These are phyloP conservation scores for Drosophila ananassae DNA, from an alignment of 1,140 invertebrate species.

Conservation along the genomic window DNA sequence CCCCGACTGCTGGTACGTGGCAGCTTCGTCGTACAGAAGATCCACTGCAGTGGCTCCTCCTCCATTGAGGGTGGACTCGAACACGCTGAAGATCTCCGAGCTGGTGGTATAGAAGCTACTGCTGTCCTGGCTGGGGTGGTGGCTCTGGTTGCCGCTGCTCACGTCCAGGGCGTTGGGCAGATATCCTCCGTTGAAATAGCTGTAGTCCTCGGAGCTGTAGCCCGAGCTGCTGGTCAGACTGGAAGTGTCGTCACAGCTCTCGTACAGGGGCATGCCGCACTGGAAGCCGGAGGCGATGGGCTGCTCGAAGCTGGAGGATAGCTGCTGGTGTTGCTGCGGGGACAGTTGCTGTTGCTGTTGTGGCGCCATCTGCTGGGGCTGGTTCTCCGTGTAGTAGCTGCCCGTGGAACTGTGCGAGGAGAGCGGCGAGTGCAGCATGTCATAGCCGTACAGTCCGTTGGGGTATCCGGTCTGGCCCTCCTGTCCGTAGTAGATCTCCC, in stretches of 20 bases:
- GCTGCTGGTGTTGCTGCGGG: constrained; percentile 17
- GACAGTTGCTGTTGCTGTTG: constrained; percentile 18
- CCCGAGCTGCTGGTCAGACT: constrained; percentile 75
- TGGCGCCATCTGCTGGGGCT: constrained; percentile 25
- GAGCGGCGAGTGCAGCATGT: constrained; percentile 66
- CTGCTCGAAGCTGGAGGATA: constrained; percentile 33
- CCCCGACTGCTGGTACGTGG: constrained; percentile 53
- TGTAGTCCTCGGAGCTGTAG: constrained; percentile 76
- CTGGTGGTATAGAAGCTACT: constrained; percentile 64
- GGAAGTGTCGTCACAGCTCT: constrained; percentile 81
- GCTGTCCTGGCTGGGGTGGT: constrained; percentile 35
- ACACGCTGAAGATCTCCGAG: constrained; percentile 74
- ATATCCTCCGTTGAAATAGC: constrained; percentile 62
- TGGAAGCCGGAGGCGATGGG: constrained; percentile 29
- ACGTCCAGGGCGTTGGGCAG: constrained; percentile 41
- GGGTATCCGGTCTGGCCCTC: constrained; percentile 32
- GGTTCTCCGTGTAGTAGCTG: constrained; percentile 55
- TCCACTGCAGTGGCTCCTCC: constrained; percentile 32
- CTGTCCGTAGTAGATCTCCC: constrained; percentile 39
- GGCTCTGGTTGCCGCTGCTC: constrained; percentile 32
- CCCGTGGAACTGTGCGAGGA: constrained; percentile 64
- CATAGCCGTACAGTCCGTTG: constrained; percentile 51
- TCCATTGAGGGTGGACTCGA: constrained; percentile 56
- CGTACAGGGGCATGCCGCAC: constrained; percentile 60
- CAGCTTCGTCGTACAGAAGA: constrained; percentile 54